Evolutionary conservation across 2,888 invertebrate genomes (phyloP).

Genomic region (Ferdinandea cuprea): DNA sequence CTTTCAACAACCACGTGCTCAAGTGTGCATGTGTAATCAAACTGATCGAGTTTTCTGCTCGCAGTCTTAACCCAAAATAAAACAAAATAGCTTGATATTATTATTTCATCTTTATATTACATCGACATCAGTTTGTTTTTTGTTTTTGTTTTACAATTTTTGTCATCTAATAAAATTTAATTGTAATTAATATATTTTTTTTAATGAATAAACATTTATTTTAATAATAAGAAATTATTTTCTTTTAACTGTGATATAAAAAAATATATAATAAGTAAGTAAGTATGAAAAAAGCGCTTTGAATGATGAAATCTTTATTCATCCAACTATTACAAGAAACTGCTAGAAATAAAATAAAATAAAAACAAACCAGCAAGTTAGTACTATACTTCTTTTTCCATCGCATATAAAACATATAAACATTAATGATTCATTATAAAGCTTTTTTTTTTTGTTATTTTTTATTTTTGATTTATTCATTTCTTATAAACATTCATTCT

Average conservation of each 20-base stretch:
- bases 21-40: no score
- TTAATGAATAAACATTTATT: slow-evolving; percentile 65
- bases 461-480: slow-evolving; percentile 28
- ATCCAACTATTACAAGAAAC: slow-evolving; percentile 30
- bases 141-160: slow-evolving; percentile 35
- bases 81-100: slow-evolving; percentile 49
- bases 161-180: slow-evolving; percentile 61
- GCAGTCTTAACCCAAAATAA: neutral
- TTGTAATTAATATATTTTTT: slow-evolving; percentile 67
- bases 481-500: slow-evolving; percentile 61
- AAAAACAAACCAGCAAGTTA: slow-evolving; percentile 33
- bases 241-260: slow-evolving; percentile 31
- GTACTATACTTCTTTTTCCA: slow-evolving; percentile 20
- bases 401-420: slow-evolving; percentile 64
- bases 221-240: slow-evolving; percentile 54
- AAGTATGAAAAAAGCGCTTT: slow-evolving; percentile 39
- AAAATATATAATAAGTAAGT: slow-evolving; percentile 48
- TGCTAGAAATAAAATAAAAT: slow-evolving; percentile 9
- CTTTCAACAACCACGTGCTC: no score
- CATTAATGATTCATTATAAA: slow-evolving; percentile 59
- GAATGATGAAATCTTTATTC: slow-evolving; percentile 21
- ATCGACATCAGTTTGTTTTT: slow-evolving; percentile 55
- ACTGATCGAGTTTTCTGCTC: no score
- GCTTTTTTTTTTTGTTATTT: slow-evolving; percentile 47
- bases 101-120: slow-evolving; percentile 66